Base-by-base conservation (phyloP, 2,888 invertebrate genomes). In the Parthenolecanium corni region DNA sequence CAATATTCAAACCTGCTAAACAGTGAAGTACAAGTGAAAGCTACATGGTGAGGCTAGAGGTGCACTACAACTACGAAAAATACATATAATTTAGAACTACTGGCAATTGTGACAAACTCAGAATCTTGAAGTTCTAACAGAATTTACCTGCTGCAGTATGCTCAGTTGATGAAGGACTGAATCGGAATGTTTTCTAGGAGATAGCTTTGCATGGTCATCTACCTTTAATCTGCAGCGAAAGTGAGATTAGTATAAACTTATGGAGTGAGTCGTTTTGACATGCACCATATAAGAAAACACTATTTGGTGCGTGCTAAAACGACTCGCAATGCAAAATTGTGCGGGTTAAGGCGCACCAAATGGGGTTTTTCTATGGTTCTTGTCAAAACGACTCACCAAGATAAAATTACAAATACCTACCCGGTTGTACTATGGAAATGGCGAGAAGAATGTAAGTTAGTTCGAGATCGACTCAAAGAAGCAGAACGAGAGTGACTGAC, bases 381-480 rank as follows among this genome's bases (percentile, higher is more conserved):
- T n/a, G n/a, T n/a, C n/a, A n/a, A n/a, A n/a, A n/a, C n/a, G n/a
- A n/a, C 31, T 18, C n/a, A 36, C 1, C 38, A 1, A 36, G 20
- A 3, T 20, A 20, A 20, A 20, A 38, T 9, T 38, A 18, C 5
- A 42, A 20, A 42, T 14, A 20, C 36, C 16, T 49, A 58, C 58
- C 38, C 58, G 21, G 25, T 58, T 1, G 47, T 14, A n/a, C 47
- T 58, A 21, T 36, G 49, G 14, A 49, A 49, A 23, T 49, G 46
- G 14, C 49, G 47, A 23, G 47, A 38, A 21, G 47, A 36, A 38
- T 25, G 23, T 49, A 49, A n/a, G 21, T 38, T 58, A 2, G 31
- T 36, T 25, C 47, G 58, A 38, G 58, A 58, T 36, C 58, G 18
- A 38, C 49, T 25, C 11, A 57, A 24, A 21, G 42, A 42, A 46